Conservation (phyloP, 2,888 invertebrate species). For the Erynnis tages region DNA sequence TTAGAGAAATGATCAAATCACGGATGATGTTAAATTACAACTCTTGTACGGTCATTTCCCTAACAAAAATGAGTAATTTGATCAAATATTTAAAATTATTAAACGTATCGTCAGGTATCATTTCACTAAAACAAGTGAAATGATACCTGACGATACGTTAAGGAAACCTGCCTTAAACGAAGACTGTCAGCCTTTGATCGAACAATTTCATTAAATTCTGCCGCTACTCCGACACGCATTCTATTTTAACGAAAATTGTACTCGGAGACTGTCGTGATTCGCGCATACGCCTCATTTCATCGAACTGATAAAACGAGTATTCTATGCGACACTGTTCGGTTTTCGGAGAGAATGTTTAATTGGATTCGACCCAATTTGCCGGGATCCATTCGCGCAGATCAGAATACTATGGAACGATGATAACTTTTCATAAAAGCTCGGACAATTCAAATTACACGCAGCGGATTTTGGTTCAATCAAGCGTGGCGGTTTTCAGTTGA, state of each 20-base stretch:
- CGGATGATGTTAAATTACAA: too few species aligned
- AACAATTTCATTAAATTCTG: too few species aligned
- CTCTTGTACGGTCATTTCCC: too few species aligned
- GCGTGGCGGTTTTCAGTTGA: not conserved
- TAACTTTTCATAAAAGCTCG: not conserved
- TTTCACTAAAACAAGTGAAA: too few species aligned
- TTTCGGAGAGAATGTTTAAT: slow-evolving; percentile 1
- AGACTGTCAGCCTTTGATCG: too few species aligned
- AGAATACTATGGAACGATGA: not conserved
- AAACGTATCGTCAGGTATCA: too few species aligned
- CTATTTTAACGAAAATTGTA: not conserved
- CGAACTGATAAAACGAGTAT: not conserved
- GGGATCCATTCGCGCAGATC: not conserved
- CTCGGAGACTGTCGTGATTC: not conserved
- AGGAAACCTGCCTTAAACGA: too few species aligned
- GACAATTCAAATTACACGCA: slow-evolving; percentile 2
- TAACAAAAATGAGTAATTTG: too few species aligned
- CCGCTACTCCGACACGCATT: not conserved
- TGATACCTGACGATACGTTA: too few species aligned
- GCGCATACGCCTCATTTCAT: slow-evolving; percentile 1
- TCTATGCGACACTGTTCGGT: not conserved
- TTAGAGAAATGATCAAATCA: too few species aligned
- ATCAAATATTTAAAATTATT: too few species aligned
- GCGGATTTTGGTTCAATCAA: not conserved
- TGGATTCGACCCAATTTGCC: slow-evolving; percentile 9